These are phyloP conservation scores for Gallinago paraguaiae DNA, from an alignment of 2,113 vertebrate species.

Conservation along the genomic window DNA sequence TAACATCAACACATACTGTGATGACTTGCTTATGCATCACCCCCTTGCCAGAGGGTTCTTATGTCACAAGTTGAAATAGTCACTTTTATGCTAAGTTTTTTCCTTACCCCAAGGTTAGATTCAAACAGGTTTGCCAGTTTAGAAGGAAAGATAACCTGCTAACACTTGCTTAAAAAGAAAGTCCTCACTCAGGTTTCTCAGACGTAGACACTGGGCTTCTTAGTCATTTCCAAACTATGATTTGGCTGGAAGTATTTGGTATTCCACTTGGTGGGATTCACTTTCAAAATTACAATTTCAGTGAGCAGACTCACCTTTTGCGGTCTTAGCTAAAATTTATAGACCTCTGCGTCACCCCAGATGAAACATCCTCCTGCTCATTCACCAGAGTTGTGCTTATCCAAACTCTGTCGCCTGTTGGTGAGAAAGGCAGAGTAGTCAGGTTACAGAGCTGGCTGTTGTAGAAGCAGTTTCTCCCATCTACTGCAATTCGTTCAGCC, in stretches of 20 bases:
- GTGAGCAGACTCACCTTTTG: neutral
- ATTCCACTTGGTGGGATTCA: neutral
- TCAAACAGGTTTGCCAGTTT: neutral
- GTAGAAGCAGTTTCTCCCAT: neutral
- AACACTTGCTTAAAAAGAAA: neutral
- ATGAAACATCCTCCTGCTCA: neutral
- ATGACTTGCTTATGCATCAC: neutral
- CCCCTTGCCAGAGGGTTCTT: neutral
- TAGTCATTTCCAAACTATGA: neutral
- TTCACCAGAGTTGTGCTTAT: neutral
- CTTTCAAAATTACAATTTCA: neutral
- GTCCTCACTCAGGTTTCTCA: neutral
- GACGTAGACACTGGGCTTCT: neutral
- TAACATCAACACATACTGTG: accelerated
- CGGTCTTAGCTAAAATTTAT: neutral
- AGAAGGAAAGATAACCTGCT: neutral
- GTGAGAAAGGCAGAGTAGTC: neutral
- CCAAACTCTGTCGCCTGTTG: neutral
- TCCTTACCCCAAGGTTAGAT: neutral
- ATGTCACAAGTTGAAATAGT: neutral
- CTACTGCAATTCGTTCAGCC: neutral
- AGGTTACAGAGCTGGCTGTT: neutral
- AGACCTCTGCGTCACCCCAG: neutral
- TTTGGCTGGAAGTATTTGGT: neutral
- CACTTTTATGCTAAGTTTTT: neutral